Evolutionary conservation across 2,888 invertebrate species (phyloP).

Genomic region (Plebejus anna): DNA sequence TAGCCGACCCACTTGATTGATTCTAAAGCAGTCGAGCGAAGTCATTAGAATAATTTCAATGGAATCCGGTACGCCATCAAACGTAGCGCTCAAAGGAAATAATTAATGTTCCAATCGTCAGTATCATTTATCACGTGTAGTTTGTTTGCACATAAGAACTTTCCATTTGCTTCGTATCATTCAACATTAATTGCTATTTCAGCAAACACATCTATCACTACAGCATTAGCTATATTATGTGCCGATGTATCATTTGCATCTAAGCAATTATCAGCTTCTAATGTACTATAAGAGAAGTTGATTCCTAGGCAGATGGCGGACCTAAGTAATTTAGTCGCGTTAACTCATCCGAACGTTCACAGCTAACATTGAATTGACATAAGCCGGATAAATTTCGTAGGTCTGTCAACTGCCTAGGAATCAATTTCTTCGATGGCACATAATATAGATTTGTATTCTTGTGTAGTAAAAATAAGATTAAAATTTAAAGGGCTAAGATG

Average conservation of each 20-base stretch:
- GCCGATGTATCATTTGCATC: background rate
- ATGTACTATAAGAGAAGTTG: background rate
- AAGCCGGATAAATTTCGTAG: too few species aligned
- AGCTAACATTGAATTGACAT: too few species aligned
- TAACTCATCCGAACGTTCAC: too few species aligned
- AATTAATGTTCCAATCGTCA: conserved; percentile 41
- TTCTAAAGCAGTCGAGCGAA: conserved; percentile 1
- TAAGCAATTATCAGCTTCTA: background rate
- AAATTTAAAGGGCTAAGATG: too few species aligned
- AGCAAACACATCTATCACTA: conserved; percentile 5
- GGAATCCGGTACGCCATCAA: conserved; percentile 33
- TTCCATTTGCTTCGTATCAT: conserved; percentile 30
- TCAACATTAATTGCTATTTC: conserved; percentile 23
- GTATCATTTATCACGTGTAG: conserved; percentile 40
- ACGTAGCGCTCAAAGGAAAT: conserved; percentile 40
- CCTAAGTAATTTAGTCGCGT: too few species aligned
- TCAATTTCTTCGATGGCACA: too few species aligned
- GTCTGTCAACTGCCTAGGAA: too few species aligned
- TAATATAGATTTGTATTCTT: too few species aligned
- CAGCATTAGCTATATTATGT: background rate
- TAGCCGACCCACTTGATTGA: conserved; percentile 14
- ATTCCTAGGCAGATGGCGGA: too few species aligned
- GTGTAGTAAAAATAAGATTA: too few species aligned
- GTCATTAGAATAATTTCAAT: conserved; percentile 27
- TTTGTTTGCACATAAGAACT: conserved; percentile 33